phyloP scores from a whole-genome alignment of 1,140 invertebrate species.

The Lepidurus arcticus region DNA sequence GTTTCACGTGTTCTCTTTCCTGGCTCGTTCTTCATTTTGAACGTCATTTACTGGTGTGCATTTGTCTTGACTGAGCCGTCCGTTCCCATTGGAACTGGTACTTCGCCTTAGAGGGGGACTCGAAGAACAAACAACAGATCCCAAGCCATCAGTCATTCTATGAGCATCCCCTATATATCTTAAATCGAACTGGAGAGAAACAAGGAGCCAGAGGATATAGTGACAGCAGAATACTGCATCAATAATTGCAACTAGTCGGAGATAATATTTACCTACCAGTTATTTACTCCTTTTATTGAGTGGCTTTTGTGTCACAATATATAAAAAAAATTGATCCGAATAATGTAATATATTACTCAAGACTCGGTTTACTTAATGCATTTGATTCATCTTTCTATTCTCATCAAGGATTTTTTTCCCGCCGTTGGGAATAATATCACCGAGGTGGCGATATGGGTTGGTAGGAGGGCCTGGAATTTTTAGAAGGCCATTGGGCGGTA shows the following conservation, averaged over 20 bases:
- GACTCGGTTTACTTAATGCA: no score
- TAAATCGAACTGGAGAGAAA: neutral
- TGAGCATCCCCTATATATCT: neutral
- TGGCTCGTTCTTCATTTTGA: conserved; percentile 78
- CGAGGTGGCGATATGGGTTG: neutral
- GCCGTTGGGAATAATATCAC: neutral
- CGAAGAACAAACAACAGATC: neutral
- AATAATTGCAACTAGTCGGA: neutral
- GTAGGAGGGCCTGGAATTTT: neutral
- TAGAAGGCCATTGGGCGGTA: neutral
- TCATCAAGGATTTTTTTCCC: no score
- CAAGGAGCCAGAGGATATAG: neutral
- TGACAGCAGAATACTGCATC: neutral
- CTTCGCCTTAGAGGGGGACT: neutral
- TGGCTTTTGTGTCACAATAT: no score
- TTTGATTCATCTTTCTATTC: no score
- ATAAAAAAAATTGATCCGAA: no score
- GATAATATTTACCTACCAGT: neutral
- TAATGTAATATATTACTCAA: no score
- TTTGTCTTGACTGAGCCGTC: conserved; percentile 48
- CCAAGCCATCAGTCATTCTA: neutral
- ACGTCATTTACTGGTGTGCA: conserved; percentile 81
- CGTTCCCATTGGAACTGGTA: neutral
- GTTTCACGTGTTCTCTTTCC: conserved; percentile 80
- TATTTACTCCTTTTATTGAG: neutral